Percentiles rank a stretch among this genome's conserved stretches.
phyloP scores from a whole-genome alignment of 2,113 vertebrate species.

The Tenebrosternarchus preto region DNA sequence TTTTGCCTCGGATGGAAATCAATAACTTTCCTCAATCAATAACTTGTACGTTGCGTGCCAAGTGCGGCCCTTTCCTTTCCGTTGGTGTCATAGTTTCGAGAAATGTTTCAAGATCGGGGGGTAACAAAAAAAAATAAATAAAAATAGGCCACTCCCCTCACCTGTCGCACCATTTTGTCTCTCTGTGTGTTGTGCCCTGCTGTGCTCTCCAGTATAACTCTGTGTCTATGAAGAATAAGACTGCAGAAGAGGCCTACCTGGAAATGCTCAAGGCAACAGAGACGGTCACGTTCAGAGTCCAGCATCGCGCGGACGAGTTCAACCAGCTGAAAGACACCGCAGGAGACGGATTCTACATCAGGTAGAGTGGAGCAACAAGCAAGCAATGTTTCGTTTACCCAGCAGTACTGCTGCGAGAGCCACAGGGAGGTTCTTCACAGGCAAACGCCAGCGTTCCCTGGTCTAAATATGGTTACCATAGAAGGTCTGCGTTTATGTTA shows the following conservation, averaged over 20 bases:
- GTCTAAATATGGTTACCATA: conserved; percentile 27
- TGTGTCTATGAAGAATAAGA: conserved; percentile 87
- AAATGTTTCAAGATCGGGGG: not conserved
- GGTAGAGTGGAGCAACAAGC: conserved; percentile 69
- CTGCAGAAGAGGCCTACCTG: conserved; percentile 93
- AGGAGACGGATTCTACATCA: conserved; percentile 95
- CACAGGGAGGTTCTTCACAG: not conserved
- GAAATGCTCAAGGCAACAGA: conserved; percentile 96
- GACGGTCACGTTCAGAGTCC: conserved; percentile 84
- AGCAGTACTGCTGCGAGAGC: not conserved
- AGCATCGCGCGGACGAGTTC: conserved; percentile 90
- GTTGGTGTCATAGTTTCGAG: not conserved
- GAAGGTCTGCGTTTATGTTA: not conserved
- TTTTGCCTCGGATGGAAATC: conserved; percentile 28
- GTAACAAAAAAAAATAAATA: too few species aligned
- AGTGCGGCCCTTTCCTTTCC: conserved; percentile 13
- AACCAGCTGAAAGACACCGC: conserved; percentile 84
- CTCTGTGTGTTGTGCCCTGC: not conserved
- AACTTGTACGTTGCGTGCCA: conserved; percentile 9
- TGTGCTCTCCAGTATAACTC: conserved; percentile 81
- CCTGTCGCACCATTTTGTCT: not conserved
- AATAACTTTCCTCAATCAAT: not conserved
- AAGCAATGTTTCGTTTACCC: not conserved
- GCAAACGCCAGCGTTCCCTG: not conserved
- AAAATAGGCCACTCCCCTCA: not conserved